Conservation (phyloP, 2,888 invertebrate species). For the Parasteatoda lunata region DNA sequence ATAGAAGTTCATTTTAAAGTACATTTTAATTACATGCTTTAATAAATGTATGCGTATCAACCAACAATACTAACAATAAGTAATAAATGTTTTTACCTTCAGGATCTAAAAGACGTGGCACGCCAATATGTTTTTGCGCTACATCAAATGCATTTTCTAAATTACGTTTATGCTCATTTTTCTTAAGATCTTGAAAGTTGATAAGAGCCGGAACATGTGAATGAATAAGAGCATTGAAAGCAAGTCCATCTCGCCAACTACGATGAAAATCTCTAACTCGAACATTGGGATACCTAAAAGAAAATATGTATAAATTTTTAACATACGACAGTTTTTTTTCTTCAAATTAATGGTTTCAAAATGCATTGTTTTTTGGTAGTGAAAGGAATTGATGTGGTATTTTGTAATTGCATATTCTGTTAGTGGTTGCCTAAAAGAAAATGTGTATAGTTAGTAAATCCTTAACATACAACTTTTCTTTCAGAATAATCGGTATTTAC, state of each 20-base stretch:
- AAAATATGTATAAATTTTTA: neutral
- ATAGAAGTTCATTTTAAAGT: too few relatives aligned
- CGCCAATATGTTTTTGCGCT: conserved; percentile 96
- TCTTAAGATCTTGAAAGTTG: conserved; percentile 93
- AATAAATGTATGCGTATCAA: too few relatives aligned
- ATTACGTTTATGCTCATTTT: conserved; percentile 95
- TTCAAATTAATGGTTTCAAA: too few relatives aligned
- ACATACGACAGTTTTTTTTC: too few relatives aligned
- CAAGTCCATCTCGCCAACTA: conserved; percentile 98
- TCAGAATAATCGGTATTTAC: too few relatives aligned
- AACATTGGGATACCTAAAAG: conserved; percentile 86
- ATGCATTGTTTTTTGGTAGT: too few relatives aligned
- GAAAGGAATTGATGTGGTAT: too few relatives aligned
- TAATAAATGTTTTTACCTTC: conserved; percentile 79
- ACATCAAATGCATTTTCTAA: conserved; percentile 98
- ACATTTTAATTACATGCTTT: too few relatives aligned
- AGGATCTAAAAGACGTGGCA: conserved; percentile 95
- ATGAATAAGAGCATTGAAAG: conserved; percentile 99
- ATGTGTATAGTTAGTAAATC: neutral
- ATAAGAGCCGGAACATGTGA: conserved; percentile 95
- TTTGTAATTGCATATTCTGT: too few relatives aligned
- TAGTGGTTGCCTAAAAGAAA: conserved; percentile 78
- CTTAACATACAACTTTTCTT: too few relatives aligned
- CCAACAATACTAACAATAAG: too few relatives aligned
- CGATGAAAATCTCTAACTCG: conserved; percentile 99